Evolutionary conservation across 2,888 invertebrate genomes (phyloP).

Genomic region (Cloeon dipterum): DNA sequence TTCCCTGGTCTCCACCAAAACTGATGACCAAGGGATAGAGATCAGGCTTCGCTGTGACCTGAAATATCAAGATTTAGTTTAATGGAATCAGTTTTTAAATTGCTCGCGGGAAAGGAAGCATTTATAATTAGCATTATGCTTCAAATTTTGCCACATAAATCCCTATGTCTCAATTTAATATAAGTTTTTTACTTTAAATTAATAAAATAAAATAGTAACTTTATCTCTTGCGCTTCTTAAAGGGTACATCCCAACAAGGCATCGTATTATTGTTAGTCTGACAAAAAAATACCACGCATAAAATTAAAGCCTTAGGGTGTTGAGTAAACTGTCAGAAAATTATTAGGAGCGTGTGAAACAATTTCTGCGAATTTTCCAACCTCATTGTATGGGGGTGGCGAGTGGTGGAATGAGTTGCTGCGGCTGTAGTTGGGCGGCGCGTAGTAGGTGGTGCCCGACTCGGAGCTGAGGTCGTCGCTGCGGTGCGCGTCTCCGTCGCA

Average conservation of each 20-base stretch:
- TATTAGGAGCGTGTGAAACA: background rate
- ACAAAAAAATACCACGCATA: no score
- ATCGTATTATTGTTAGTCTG: no score
- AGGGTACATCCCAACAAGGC: no score
- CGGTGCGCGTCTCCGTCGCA: slow-evolving; percentile 19
- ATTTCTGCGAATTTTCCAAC: no score
- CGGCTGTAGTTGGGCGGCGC: slow-evolving; percentile 66
- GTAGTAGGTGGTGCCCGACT: slow-evolving; percentile 59
- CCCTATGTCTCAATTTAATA: no score
- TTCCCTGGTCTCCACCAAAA: slow-evolving; percentile 38
- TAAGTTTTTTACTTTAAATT: no score
- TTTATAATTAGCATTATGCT: no score
- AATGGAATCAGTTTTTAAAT: background rate
- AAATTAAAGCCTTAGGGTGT: background rate
- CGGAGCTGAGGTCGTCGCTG: slow-evolving; percentile 34
- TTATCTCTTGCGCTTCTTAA: no score
- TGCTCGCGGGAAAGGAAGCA: no score
- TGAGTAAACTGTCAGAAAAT: no score
- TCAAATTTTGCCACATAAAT: no score
- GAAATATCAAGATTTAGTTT: slow-evolving; percentile 9
- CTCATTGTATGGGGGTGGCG: slow-evolving; percentile 68
- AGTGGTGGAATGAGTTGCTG: slow-evolving; percentile 60
- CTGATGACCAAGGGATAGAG: slow-evolving; percentile 66
- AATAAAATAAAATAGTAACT: no score
- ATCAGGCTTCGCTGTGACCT: slow-evolving; percentile 73